Evolutionary conservation across 2,797 vertebrate genomes (phyloP).

Genomic region (Aphelocoma californica): DNA sequence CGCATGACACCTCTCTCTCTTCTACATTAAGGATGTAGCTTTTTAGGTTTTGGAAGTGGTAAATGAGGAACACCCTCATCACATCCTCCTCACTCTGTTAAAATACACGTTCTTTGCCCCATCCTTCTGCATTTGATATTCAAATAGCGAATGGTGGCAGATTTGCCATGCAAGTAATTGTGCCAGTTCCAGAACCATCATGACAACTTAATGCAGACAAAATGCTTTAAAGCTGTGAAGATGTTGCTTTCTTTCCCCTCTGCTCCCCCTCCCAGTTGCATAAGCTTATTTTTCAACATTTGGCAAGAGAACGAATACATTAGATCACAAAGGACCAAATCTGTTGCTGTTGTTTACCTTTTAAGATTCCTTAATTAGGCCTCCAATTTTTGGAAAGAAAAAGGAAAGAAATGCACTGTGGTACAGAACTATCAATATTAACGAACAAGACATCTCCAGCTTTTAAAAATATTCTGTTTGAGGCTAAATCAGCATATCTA

Average conservation of each 20-base stretch:
- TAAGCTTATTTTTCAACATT: constrained; percentile 40
- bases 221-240: not conserved
- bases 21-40: not conserved
- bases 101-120: not conserved
- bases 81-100: not conserved
- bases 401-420: constrained; percentile 2
- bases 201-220: not conserved
- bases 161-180: not conserved
- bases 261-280: not conserved
- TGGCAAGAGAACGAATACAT: not conserved
- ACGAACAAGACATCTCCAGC: not conserved
- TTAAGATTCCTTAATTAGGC: constrained; percentile 31
- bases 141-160: not conserved
- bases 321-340: constrained; percentile 40
- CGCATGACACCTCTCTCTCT: not conserved
- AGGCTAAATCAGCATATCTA: constrained; percentile 28
- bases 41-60: not conserved
- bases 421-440: constrained; percentile 10
- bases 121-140: not conserved
- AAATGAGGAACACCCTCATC: not conserved
- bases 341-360: constrained; percentile 28
- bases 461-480: constrained; percentile 46
- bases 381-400: not conserved
- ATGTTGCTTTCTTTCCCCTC: not conserved
- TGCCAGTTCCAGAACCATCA: not conserved